Evolutionary conservation across 53 echinoderm and acorn worm species (phyloP), one percentile per base, ranked within the genome.

Genomic region (Stichopus horrens): DNA sequence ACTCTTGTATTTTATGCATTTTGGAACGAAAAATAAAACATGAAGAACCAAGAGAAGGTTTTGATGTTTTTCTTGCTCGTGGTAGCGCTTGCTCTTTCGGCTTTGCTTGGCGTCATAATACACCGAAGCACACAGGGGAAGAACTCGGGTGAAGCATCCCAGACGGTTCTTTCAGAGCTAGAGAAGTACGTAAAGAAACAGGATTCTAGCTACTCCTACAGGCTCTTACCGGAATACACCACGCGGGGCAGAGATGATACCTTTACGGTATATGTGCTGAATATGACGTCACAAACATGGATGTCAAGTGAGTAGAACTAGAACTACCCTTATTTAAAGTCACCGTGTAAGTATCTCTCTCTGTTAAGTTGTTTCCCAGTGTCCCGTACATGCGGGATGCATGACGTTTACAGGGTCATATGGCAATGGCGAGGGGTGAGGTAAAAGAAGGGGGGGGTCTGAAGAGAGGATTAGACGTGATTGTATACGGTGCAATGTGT

Each of bases 241-340:
- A 52, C 20, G 4, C 52, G 83, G 55, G 57, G 73, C 55, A 75
- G 75, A 74, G 87, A 87, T 74, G 83, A 73, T 7, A 58, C 57
- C 5, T 83, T 73, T 83, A 90, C 90, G 8, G 84, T 84, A 5
- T 90, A 73, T 58, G 74, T 90, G 11, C 83, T 90, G 5, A 90
- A 90, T 84, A 90, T 90, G 90, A 90, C 90, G 58, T 83, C 90
- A 22, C 90, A 90, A 58, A 90, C 90, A 11, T 90, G 90, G 90
- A 14, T 90, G 58, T 73, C 83, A 73, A 22, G 90, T 90, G 73
- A 90, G 90, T 66, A 58, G 37, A 37, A 37, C 37, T 66, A 58
- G 37, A 37, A 37, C 37, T 37, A 37, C 37, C 37, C 37, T 2
- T 37, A 37, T 37, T 37, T 37, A 37, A 2, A 37, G 37, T 37